Evolutionary conservation across 2,888 invertebrate genomes (phyloP), one percentile per base, ranked within the genome.

Genomic region (Phaedon cochleariae): DNA sequence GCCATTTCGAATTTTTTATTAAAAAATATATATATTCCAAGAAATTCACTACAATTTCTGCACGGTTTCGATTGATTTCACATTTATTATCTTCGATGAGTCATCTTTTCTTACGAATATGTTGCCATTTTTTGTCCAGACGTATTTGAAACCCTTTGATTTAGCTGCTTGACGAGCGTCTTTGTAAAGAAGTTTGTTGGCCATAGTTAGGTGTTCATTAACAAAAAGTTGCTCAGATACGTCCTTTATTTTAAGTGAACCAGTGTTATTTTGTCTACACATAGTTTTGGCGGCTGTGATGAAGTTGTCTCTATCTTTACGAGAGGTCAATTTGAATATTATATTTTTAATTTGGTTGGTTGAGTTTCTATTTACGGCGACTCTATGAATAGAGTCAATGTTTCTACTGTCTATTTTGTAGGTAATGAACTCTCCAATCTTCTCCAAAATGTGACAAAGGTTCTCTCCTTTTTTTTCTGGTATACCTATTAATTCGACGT

Each of bases 351-450:
- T n/a, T 48, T n/a, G 17, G 9, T 5, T n/a, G 48, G 15, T 48
- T 17, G 48, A 17, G 15, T 17, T 48, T 17, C 1, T 48, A 48
- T 48, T 48, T 17, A 17, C 15, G 9, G 5, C 17, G 18, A 48
- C 48, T 48, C 48, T 48, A 48, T 48, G 48, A 17, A 48, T 48
- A 10, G 18, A 48, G 48, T 48, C 48, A 48, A 48, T 48, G 48
- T 48, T 4, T 10, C 17, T 17, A 17, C 15, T 48, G 1, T 17
- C 17, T 48, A 17, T 48, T 48, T 48, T 17, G 48, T 18, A 2
- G 18, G n/a, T 48, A 10, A 48, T 1, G 17, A 17, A 17, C 15
- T 3, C 3, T 3, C 3, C 18, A 17, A 48, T 4, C 18, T 48
- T 48, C 5, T 48, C 18, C 15, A 48, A 17, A 17, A 20, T 21